Evolutionary conservation across 2,797 vertebrate genomes (phyloP).

Genomic region (Mycteria americana): DNA sequence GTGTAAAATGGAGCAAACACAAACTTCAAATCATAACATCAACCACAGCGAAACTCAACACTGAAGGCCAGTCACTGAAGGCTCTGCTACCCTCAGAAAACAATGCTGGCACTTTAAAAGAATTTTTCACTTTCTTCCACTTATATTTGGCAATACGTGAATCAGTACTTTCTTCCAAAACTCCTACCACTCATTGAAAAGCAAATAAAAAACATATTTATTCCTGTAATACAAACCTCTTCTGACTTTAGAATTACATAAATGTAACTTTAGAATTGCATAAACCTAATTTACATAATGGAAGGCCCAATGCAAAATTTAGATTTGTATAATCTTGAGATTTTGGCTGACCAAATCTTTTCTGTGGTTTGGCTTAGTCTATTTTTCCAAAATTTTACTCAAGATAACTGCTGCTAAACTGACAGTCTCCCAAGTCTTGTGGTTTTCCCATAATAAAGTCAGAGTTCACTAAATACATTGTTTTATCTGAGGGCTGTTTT

Average conservation of each 20-base stretch:
- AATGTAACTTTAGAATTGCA: background rate
- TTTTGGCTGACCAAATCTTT: background rate
- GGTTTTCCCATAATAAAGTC: background rate
- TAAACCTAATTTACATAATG: constrained; percentile 1
- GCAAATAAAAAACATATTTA: constrained; percentile 57
- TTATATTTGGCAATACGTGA: constrained; percentile 16
- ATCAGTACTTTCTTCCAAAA: constrained; percentile 30
- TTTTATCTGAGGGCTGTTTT: background rate
- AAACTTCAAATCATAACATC: constrained; percentile 1
- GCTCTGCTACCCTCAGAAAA: constrained; percentile 14
- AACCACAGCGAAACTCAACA: constrained; percentile 3
- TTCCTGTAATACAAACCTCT: constrained; percentile 53
- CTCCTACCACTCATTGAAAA: constrained; percentile 24
- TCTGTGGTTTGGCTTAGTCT: background rate
- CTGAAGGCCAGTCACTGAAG: background rate
- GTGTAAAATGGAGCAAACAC: background rate
- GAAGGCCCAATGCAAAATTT: background rate
- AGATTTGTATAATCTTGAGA: background rate
- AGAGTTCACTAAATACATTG: background rate
- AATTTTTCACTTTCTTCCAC: constrained; percentile 20
- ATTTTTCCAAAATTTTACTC: background rate
- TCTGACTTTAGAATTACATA: background rate
- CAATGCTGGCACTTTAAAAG: background rate
- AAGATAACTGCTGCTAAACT: background rate
- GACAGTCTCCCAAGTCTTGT: background rate